Evolutionary conservation across 2,797 vertebrate species (phyloP).

Genomic region (Enteromius fasciolatus): DNA sequence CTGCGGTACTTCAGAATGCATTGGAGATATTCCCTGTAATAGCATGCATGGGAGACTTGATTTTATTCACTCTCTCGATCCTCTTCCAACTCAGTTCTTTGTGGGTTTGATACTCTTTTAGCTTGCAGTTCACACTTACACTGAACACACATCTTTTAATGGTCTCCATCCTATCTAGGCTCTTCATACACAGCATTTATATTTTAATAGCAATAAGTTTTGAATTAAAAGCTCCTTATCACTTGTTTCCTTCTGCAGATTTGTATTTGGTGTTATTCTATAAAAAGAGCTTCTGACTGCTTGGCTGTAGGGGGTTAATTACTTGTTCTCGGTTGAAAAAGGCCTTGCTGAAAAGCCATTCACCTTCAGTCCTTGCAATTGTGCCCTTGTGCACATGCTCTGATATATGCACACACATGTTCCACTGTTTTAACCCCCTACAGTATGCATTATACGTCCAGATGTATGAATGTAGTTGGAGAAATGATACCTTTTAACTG

Average conservation of each 20-base stretch:
- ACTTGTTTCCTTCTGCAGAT: not conserved
- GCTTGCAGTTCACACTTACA: not conserved
- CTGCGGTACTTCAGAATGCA: not conserved
- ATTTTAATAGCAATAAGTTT: slow-evolving; percentile 1
- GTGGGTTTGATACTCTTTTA: not conserved
- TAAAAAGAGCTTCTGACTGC: slow-evolving; percentile 25
- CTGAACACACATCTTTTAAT: not conserved
- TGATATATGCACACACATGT: not conserved
- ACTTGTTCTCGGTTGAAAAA: slow-evolving; percentile 39
- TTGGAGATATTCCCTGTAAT: not conserved
- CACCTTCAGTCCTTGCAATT: not conserved
- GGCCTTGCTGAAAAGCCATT: slow-evolving; percentile 36
- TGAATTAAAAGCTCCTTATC: not conserved
- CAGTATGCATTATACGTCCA: not conserved
- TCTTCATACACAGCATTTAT: not conserved
- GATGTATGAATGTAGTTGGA: too few species aligned
- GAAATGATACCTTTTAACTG: not conserved
- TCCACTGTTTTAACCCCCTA: not conserved
- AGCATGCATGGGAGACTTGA: not conserved
- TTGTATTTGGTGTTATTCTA: not conserved
- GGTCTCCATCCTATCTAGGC: not conserved
- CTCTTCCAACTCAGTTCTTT: not conserved
- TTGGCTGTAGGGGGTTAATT: slow-evolving; percentile 48
- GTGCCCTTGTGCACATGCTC: slow-evolving; percentile 1
- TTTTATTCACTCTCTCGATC: not conserved